Percentiles rank a stretch among this genome's conserved stretches.
phyloP scores from a whole-genome alignment of 2,113 vertebrate genomes.

The Cyanoderma ruficeps region DNA sequence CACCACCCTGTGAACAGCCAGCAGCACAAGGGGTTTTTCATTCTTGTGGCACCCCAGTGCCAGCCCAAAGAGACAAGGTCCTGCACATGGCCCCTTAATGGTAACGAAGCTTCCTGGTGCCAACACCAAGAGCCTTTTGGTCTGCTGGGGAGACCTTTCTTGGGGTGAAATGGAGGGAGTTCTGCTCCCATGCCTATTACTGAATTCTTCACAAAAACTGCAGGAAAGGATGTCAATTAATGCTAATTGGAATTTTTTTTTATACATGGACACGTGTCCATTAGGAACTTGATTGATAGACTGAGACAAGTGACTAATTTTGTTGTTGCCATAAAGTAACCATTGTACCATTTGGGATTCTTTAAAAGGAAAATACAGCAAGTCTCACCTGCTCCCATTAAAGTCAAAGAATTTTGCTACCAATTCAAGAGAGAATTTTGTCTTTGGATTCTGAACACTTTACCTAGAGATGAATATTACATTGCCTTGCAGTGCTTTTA shows the following conservation, averaged over 20 bases:
- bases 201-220: slow-evolving; percentile 28
- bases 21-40: background rate
- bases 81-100: background rate
- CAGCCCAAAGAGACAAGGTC: background rate
- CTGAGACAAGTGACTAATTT: slow-evolving; percentile 47
- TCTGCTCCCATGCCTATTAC: slow-evolving; percentile 49
- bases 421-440: background rate
- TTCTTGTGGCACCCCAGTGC: background rate
- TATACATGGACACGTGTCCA: slow-evolving; percentile 22
- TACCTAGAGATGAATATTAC: background rate
- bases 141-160: background rate
- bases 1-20: background rate
- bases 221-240: slow-evolving; percentile 51
- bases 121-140: background rate
- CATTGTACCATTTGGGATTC: background rate
- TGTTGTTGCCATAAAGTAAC: background rate
- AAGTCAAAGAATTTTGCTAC: background rate
- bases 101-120: background rate
- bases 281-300: slow-evolving; percentile 3
- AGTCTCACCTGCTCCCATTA: background rate
- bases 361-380: background rate
- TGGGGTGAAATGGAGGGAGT: slow-evolving; percentile 19
- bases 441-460: background rate
- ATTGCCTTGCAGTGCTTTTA: background rate
- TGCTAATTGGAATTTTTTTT: background rate